These are phyloP conservation scores for Habropoda laboriosa DNA, from an alignment of 1,140 invertebrate genomes.

Conservation along the genomic window DNA sequence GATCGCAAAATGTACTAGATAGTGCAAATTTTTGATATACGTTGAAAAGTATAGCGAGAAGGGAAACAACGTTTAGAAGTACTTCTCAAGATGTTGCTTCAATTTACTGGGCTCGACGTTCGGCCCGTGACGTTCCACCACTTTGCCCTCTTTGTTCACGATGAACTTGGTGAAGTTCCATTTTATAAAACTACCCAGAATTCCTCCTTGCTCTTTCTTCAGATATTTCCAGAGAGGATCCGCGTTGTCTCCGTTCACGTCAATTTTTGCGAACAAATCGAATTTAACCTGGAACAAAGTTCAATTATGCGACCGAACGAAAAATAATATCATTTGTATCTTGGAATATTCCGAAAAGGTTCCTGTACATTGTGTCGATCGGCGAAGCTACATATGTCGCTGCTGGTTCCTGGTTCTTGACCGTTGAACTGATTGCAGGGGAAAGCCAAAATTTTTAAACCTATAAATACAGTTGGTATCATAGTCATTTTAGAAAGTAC, in stretches of 20 bases:
- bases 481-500: neutral
- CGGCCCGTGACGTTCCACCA: constrained; percentile 93
- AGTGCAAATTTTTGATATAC: neutral
- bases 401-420: constrained; percentile 88
- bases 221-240: constrained; percentile 94
- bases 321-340: too few species aligned
- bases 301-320: neutral
- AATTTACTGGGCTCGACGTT: constrained; percentile 89
- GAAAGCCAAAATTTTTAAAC: constrained; percentile 93
- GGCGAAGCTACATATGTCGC: constrained; percentile 90
- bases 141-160: constrained; percentile 93
- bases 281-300: constrained; percentile 74
- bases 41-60: neutral
- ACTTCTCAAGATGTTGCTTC: constrained; percentile 86
- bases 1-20: neutral
- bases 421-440: constrained; percentile 96
- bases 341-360: too few species aligned
- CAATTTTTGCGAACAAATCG: constrained; percentile 87
- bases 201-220: constrained; percentile 92
- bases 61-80: constrained; percentile 83
- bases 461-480: constrained; percentile 58
- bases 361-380: constrained; percentile 84
- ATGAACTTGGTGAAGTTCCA: constrained; percentile 99
- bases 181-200: constrained; percentile 91
- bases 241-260: constrained; percentile 94